Evolutionary conservation across 1,140 invertebrate genomes (phyloP), one percentile per base, ranked within the genome.

Genomic region (Caerostris extrusa): DNA sequence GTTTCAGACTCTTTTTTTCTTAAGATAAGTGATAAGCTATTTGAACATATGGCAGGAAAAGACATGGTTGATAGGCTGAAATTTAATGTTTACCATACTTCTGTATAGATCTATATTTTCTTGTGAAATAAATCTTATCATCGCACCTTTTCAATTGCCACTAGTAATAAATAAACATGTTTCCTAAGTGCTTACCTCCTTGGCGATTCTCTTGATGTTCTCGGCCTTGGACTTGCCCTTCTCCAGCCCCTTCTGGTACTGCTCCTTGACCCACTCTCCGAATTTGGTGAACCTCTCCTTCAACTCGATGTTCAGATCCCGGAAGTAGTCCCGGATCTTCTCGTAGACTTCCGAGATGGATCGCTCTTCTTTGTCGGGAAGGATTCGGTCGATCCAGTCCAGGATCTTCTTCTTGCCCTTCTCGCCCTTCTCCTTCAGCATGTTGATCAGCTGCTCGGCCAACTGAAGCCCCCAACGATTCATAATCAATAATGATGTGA

Each of bases 261-360:
- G 34, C 2, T 88, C 60, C 86, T 94, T 94, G 3, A 93, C 86
- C 91, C 91, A 94, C 19, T 94, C 91, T 6, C 77, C 91, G 71
- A 94, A 94, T 56, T 93, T 93, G 19, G 60, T 71, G 90, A 81
- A 94, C 17, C 90, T 93, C 53, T 94, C 91, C 82, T 94, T 92
- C n/a, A 94, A 7, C 1, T 93, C 81, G 53, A 94, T 83, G 5
- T 60, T 5, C 0, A 94, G 69, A 34, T 94, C 85, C 85, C 89
- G 89, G 85, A 94, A 94, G 53, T 60, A 90, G 4, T 94, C 58
- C 55, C 90, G 89, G 7, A 94, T 6, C 17, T 91, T 94, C 14
- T 93, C 77, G 83, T 85, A 94, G 10, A 90, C 10, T 0, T 94
- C 94, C 0, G 10, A 14, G 69, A 94, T 55, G 77, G 90, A 93